Evolutionary conservation across 37 sponge, comb jelly and placozoan species (phyloP).

Genomic region (Beroe forskalii): DNA sequence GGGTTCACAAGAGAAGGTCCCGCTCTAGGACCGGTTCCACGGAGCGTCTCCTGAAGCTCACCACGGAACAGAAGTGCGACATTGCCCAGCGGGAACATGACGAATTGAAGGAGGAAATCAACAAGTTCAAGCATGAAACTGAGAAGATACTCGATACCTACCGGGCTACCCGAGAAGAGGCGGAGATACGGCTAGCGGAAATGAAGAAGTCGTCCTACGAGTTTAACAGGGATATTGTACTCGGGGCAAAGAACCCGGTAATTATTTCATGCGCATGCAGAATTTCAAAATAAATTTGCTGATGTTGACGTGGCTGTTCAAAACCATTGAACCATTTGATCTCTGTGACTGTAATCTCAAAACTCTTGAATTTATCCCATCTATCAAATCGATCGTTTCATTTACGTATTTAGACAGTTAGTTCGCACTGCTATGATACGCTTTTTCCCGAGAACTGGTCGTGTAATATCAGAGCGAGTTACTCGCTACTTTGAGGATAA

Average conservation of each 20-base stretch:
- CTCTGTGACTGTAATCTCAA: no score
- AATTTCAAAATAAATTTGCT: slow-evolving; percentile 45
- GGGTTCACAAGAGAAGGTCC: slow-evolving; percentile 57
- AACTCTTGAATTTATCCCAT: no score
- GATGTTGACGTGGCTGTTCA: no score
- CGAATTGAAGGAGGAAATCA: slow-evolving; percentile 81
- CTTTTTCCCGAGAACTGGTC: slow-evolving; percentile 83
- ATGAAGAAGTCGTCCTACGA: slow-evolving; percentile 87
- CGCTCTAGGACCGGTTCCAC: slow-evolving; percentile 55
- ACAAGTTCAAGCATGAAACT: slow-evolving; percentile 75
- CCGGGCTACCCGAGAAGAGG: slow-evolving; percentile 82
- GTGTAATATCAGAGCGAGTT: slow-evolving; percentile 80
- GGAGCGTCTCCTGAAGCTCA: slow-evolving; percentile 75
- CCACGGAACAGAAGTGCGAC: slow-evolving; percentile 95
- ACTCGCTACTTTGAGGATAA: slow-evolving; percentile 88
- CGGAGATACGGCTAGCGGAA: slow-evolving; percentile 77
- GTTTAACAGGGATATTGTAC: slow-evolving; percentile 87
- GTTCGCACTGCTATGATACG: no score
- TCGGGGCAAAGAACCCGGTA: slow-evolving; percentile 83
- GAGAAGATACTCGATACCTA: slow-evolving; percentile 79
- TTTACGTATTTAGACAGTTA: no score
- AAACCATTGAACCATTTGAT: no score
- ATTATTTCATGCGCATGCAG: slow-evolving; percentile 62
- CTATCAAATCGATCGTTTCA: no score
- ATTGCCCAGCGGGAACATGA: slow-evolving; percentile 93